A percentile compares a stretch with the other conserved stretches of the same genome.
Evolutionary conservation across 1,140 invertebrate species (phyloP).

Genomic region (Drusus annulatus): DNA sequence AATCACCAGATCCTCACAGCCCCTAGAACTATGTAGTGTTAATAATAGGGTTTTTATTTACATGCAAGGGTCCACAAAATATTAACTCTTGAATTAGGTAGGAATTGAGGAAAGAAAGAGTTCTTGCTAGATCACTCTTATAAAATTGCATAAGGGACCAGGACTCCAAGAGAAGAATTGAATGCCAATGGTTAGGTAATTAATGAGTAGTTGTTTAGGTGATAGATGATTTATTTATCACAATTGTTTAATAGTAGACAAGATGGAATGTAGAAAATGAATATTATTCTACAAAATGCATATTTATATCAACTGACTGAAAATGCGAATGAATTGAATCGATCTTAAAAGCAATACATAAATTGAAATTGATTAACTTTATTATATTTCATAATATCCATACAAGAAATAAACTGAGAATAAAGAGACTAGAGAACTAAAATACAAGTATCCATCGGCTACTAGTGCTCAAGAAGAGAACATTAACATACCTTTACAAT

Average conservation of each 20-base stretch:
- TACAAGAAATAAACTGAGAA: conserved; percentile 33
- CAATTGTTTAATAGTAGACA: conserved; percentile 34
- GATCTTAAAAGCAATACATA: conserved; percentile 30
- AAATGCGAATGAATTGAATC: conserved; percentile 11
- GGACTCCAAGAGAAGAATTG: not conserved
- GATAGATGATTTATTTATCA: conserved; percentile 41
- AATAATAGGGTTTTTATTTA: no score
- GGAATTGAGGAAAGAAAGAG: no score
- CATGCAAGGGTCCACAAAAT: no score
- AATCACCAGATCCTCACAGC: no score
- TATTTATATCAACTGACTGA: conserved; percentile 14
- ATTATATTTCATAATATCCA: conserved; percentile 29
- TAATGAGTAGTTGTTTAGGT: conserved; percentile 34
- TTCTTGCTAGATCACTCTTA: no score
- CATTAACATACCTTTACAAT: not conserved
- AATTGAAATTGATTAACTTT: conserved; percentile 22
- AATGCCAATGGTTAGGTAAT: conserved; percentile 28
- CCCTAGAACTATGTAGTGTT: no score
- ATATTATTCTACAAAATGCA: conserved; percentile 31
- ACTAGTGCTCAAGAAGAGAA: not conserved
- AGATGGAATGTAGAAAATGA: conserved; percentile 37
- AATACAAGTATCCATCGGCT: conserved; percentile 38
- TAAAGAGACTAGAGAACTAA: conserved; percentile 38
- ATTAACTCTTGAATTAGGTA: no score
- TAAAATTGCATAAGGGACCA: no score